Conservation (phyloP, 30 jellyfish, hydroid and myxozoan genomes). For the Aurelia aurita complex sp. Pacific region DNA sequence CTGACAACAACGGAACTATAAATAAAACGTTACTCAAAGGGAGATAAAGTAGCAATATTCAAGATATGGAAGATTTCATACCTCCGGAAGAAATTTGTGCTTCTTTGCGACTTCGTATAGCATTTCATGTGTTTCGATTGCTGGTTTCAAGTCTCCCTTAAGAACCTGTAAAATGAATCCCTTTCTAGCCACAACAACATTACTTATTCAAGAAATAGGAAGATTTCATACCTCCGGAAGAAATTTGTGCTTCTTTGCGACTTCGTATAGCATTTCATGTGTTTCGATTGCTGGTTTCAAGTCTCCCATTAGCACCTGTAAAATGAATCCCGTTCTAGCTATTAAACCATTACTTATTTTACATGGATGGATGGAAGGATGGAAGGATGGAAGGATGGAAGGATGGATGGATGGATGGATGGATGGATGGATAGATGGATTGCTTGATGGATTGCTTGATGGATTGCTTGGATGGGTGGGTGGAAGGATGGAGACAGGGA, state of each 20-base stretch:
- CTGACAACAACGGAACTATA: no score
- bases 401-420: no score
- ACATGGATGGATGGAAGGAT: neutral
- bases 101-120: slow-evolving; percentile 88
- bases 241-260: slow-evolving; percentile 85
- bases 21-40: no score
- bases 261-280: slow-evolving; percentile 91
- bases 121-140: slow-evolving; percentile 93
- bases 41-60: no score
- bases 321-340: no score
- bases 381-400: no score
- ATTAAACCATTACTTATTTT: no score
- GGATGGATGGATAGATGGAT: no score
- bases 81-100: slow-evolving; percentile 96
- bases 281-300: slow-evolving; percentile 93
- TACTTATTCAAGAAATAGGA: neutral
- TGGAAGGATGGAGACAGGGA: no score
- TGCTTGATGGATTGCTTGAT: no score
- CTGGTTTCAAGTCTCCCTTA: slow-evolving; percentile 93
- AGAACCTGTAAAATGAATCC: slow-evolving; percentile 57
- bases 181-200: neutral
- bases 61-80: neutral
- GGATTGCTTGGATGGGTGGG: no score
- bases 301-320: slow-evolving; percentile 93
- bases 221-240: slow-evolving; percentile 85